Percentiles rank a stretch among this genome's conserved stretches.
Evolutionary conservation across 1,140 invertebrate genomes (phyloP).

Genomic region (Drosophila navojoa): DNA sequence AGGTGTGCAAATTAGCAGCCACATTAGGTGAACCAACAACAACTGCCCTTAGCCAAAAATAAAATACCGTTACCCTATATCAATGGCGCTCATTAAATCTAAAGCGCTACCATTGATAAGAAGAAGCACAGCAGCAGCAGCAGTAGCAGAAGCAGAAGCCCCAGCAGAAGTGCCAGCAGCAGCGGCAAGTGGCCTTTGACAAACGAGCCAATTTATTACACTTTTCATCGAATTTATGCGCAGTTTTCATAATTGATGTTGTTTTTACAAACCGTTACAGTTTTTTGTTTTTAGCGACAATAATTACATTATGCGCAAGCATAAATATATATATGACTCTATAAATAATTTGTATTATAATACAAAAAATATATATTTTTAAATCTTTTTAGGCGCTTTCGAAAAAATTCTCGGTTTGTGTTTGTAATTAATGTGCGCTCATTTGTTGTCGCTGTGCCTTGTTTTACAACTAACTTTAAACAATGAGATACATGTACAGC

Average conservation of each 20-base stretch:
- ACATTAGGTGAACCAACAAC: not conserved
- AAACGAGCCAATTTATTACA: constrained; percentile 51
- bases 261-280: constrained; percentile 68
- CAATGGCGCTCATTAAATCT: constrained; percentile 58
- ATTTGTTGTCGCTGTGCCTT: constrained; percentile 60
- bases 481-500: constrained; percentile 40
- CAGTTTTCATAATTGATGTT: constrained; percentile 62
- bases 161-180: no score
- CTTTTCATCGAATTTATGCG: constrained; percentile 51
- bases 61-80: constrained; percentile 47
- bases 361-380: constrained; percentile 32
- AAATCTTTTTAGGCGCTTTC: constrained; percentile 27
- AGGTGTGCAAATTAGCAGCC: constrained; percentile 1
- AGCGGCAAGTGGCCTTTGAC: constrained; percentile 3
- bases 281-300: constrained; percentile 61
- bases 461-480: constrained; percentile 57
- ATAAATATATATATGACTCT: constrained; percentile 6
- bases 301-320: constrained; percentile 37
- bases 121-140: constrained; percentile 7
- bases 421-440: constrained; percentile 71
- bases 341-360: no score
- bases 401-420: constrained; percentile 39
- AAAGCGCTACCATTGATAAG: constrained; percentile 62
- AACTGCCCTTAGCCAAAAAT: constrained; percentile 11
- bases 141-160: not conserved